Percentiles rank a stretch among this genome's conserved stretches.
Conservation (phyloP, 2,113 vertebrate species). For the Serinus canaria region DNA sequence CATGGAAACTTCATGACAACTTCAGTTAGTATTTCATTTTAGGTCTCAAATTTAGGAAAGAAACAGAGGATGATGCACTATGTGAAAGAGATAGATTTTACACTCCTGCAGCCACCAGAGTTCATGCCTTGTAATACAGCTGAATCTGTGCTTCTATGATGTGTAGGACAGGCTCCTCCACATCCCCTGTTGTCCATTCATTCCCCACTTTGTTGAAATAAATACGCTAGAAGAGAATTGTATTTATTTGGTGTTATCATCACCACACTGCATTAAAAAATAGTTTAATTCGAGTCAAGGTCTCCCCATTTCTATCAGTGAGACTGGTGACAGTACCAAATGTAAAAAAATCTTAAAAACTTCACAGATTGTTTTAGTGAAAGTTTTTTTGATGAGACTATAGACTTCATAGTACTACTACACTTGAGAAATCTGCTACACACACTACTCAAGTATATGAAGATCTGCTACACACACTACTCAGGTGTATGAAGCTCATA, state of each 20-base stretch:
- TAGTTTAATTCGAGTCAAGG: neutral
- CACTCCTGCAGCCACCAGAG: neutral
- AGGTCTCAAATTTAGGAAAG: neutral
- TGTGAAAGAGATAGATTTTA: neutral
- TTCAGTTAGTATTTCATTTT: neutral
- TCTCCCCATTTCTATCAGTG: neutral
- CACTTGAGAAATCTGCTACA: neutral
- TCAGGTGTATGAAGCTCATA: neutral
- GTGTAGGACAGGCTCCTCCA: neutral
- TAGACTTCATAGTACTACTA: neutral
- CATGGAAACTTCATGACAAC: neutral
- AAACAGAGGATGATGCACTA: neutral
- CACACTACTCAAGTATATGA: neutral
- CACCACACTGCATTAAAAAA: neutral
- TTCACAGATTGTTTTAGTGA: neutral
- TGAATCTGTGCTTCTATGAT: neutral
- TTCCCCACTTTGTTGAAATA: neutral
- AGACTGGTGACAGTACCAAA: neutral
- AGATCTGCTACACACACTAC: neutral
- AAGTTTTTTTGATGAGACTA: neutral
- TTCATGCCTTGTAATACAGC: neutral
- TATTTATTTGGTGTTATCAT: neutral
- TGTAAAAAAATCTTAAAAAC: neutral
- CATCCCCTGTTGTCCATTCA: rapidly evolving
- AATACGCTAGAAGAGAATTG: neutral